Percentiles rank a stretch among this genome's conserved stretches.
Evolutionary conservation across 2,888 invertebrate species (phyloP).

Genomic region (Phasia obesa): DNA sequence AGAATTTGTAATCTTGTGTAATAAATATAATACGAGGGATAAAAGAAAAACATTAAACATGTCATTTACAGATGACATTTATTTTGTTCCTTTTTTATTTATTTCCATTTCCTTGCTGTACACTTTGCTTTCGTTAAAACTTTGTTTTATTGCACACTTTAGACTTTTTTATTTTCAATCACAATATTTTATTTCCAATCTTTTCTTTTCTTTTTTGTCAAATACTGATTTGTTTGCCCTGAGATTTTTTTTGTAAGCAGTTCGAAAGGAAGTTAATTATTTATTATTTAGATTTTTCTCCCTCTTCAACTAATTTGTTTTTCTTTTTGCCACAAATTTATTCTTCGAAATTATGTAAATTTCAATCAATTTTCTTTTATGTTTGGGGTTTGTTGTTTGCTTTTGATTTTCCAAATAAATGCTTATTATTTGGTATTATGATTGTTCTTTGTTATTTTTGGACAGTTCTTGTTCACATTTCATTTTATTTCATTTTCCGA

Average conservation of each 20-base stretch:
- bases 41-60: no score
- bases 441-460: not conserved
- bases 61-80: constrained; percentile 13
- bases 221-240: constrained; percentile 20
- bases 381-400: not conserved
- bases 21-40: no score
- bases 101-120: not conserved
- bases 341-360: constrained; percentile 49
- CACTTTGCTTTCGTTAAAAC: not conserved
- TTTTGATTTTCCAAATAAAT: constrained; percentile 13
- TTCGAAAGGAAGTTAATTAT: constrained; percentile 23
- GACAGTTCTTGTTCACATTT: constrained; percentile 20
- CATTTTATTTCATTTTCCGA: constrained; percentile 56
- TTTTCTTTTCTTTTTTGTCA: not conserved
- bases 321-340: constrained; percentile 35
- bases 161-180: not conserved
- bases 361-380: constrained; percentile 1
- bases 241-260: constrained; percentile 1
- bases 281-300: constrained; percentile 26
- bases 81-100: not conserved
- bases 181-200: constrained; percentile 7
- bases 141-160: not conserved
- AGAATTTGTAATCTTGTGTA: no score
- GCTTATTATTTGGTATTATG: constrained; percentile 14
- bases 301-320: not conserved